Percentiles rank a stretch among this genome's conserved stretches.
phyloP scores from a whole-genome alignment of 2,888 invertebrate species.

The Boloria selene region DNA sequence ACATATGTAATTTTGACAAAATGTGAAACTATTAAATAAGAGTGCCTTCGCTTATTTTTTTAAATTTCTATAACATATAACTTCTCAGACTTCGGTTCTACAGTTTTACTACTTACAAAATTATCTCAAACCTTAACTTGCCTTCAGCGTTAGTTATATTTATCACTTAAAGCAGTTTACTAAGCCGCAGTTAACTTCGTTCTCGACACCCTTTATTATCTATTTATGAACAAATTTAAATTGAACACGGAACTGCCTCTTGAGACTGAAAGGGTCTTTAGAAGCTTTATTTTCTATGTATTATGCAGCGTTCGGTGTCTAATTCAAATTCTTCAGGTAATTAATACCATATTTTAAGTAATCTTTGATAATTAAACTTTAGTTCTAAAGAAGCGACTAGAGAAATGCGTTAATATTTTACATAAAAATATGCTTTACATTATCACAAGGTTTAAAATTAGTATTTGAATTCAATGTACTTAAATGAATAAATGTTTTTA shows the following conservation, averaged over 20 bases:
- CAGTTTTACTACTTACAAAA: no score
- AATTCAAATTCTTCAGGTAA: slow-evolving; percentile 20
- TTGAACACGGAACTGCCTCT: slow-evolving; percentile 48
- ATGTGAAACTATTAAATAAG: no score
- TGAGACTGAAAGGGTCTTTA: slow-evolving; percentile 15
- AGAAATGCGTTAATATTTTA: neutral
- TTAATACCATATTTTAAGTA: slow-evolving; percentile 19
- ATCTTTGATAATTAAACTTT: slow-evolving; percentile 18
- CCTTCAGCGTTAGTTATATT: slow-evolving; percentile 53
- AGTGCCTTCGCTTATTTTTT: no score
- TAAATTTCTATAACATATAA: no score
- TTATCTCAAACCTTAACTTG: slow-evolving; percentile 22
- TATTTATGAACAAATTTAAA: slow-evolving; percentile 74
- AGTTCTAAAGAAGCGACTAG: neutral
- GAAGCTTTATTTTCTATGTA: slow-evolving; percentile 22
- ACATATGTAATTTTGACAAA: no score
- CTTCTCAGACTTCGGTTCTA: no score
- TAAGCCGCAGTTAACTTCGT: slow-evolving; percentile 58
- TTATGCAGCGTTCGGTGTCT: slow-evolving; percentile 18
- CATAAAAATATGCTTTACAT: neutral
- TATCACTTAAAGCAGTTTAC: slow-evolving; percentile 72
- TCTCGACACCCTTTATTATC: slow-evolving; percentile 61
- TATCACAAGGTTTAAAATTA: neutral
- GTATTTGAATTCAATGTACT: no score
- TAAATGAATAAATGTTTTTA: no score